Conservation (phyloP, 2,113 vertebrate genomes). For the Calidris pygmaea region DNA sequence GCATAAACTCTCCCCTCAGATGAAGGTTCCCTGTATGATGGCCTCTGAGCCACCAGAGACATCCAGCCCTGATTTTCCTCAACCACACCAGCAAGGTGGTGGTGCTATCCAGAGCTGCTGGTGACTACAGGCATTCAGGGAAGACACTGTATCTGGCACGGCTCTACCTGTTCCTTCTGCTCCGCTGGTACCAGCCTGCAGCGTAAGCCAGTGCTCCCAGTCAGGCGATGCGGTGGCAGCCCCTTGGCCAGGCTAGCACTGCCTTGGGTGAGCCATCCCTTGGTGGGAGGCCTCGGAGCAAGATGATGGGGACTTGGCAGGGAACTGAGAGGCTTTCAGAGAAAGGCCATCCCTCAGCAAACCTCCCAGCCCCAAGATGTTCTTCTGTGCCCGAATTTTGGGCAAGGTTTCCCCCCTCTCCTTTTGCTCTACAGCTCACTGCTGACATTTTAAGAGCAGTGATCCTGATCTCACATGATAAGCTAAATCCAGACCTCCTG, state of each 20-base stretch:
- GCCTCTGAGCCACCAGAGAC: background rate
- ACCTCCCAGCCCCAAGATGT: background rate
- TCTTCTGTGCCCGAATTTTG: background rate
- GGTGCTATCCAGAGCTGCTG: background rate
- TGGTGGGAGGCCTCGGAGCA: background rate
- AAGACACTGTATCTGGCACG: background rate
- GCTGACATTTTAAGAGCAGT: background rate
- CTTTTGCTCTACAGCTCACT: background rate
- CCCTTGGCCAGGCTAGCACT: background rate
- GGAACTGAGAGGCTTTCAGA: background rate
- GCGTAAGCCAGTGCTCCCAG: background rate
- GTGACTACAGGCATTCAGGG: background rate
- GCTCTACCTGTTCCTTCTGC: background rate
- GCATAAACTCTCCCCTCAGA: background rate
- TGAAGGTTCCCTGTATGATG: background rate
- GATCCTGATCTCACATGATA: background rate
- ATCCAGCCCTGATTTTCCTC: background rate
- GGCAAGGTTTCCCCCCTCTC: background rate
- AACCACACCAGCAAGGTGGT: background rate
- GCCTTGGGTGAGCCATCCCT: background rate
- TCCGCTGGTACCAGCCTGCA: background rate
- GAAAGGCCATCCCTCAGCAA: background rate
- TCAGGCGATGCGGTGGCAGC: background rate
- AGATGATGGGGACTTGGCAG: background rate
- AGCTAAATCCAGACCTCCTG: constrained; percentile 9